Evolutionary conservation across 2,888 invertebrate genomes (phyloP).

Genomic region (Boloria euphrosyne): DNA sequence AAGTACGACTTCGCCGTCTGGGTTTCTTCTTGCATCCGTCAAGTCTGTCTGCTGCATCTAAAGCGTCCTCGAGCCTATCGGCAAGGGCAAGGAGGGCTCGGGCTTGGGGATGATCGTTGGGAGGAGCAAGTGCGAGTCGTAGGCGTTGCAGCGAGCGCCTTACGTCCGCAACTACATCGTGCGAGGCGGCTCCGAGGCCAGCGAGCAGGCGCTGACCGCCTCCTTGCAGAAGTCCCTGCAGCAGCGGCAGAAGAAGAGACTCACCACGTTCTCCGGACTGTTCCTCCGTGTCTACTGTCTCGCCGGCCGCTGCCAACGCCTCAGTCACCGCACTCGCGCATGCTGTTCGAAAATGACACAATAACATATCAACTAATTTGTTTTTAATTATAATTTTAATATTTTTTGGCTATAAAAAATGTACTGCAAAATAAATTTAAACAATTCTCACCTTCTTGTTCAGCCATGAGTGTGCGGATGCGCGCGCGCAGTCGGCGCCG

Average conservation of each 20-base stretch:
- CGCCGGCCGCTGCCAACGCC: slow-evolving; percentile 70
- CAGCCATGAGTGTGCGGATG: slow-evolving; percentile 92
- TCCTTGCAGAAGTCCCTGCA: slow-evolving; percentile 85
- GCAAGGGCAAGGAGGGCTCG: slow-evolving; percentile 86
- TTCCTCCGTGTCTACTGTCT: slow-evolving; percentile 50
- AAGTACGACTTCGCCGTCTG: slow-evolving; percentile 84
- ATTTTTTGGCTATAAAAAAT: too few relatives aligned
- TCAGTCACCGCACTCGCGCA: slow-evolving; percentile 75
- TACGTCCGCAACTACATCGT: slow-evolving; percentile 88
- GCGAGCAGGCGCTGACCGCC: slow-evolving; percentile 68
- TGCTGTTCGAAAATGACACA: slow-evolving; percentile 50
- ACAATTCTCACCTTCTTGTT: slow-evolving; percentile 88
- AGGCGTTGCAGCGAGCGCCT: slow-evolving; percentile 89
- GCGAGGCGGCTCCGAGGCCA: slow-evolving; percentile 77
- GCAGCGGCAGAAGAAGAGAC: slow-evolving; percentile 87
- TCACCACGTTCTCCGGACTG: slow-evolving; percentile 84
- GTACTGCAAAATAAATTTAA: too few relatives aligned
- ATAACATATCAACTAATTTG: too few relatives aligned
- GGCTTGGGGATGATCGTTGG: slow-evolving; percentile 75
- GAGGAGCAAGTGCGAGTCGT: slow-evolving; percentile 86
- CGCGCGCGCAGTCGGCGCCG: slow-evolving; percentile 90
- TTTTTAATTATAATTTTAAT: too few relatives aligned
- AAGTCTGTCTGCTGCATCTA: slow-evolving; percentile 67
- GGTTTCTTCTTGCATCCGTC: slow-evolving; percentile 69
- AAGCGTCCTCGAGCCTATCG: slow-evolving; percentile 85